A percentile compares a stretch with the other conserved stretches of the same genome.
Evolutionary conservation across 2,888 invertebrate genomes (phyloP).

Genomic region (Cybosia mesomella): DNA sequence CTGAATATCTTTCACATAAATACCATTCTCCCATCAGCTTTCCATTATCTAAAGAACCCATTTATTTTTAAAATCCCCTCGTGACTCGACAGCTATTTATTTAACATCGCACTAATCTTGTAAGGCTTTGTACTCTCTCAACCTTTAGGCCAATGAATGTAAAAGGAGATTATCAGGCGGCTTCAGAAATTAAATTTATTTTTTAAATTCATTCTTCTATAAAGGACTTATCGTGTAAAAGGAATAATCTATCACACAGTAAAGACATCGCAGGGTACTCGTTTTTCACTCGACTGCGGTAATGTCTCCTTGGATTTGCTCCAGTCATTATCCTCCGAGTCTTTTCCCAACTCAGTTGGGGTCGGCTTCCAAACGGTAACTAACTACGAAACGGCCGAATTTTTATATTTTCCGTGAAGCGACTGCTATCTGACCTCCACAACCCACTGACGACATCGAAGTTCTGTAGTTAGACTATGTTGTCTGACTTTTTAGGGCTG

Average conservation of each 20-base stretch:
- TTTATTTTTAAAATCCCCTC: conserved; percentile 1
- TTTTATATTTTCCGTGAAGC: too few relatives aligned
- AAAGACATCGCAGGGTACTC: conserved; percentile 11
- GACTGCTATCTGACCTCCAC: background rate
- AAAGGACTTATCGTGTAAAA: conserved; percentile 37
- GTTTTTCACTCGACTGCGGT: background rate
- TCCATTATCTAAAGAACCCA: background rate
- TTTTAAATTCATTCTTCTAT: conserved; percentile 35
- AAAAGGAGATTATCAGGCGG: conserved; percentile 42
- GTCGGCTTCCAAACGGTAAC: too few relatives aligned
- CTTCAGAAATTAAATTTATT: conserved; percentile 33
- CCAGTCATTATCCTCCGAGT: background rate
- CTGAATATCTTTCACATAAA: background rate
- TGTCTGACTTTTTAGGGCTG: too few relatives aligned
- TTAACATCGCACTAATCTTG: conserved; percentile 29
- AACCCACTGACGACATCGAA: background rate
- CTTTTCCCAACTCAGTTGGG: background rate
- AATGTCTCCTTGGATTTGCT: background rate
- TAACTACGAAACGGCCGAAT: too few relatives aligned
- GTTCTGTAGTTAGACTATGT: too few relatives aligned
- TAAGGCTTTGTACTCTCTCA: conserved; percentile 30
- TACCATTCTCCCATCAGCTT: background rate
- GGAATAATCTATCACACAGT: conserved; percentile 42
- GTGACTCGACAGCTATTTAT: conserved; percentile 24
- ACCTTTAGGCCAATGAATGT: conserved; percentile 37